Evolutionary conservation across 2,797 vertebrate species (phyloP).

Genomic region (Eulemur coronatus): DNA sequence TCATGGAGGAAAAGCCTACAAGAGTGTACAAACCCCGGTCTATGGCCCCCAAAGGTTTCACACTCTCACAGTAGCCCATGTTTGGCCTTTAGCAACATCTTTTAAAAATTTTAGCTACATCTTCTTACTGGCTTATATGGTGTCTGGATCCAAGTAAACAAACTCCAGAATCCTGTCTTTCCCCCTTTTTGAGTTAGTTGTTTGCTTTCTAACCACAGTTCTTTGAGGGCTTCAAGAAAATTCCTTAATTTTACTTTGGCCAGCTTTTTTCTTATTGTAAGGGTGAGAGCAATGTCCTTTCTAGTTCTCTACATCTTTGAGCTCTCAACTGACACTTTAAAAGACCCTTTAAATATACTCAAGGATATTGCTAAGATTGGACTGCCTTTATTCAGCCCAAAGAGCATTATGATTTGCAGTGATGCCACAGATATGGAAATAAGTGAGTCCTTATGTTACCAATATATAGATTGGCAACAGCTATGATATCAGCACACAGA

Average conservation of each 20-base stretch:
- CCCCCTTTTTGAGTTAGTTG: neutral
- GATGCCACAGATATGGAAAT: neutral
- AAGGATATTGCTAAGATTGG: slow-evolving; percentile 60
- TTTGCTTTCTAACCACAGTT: neutral
- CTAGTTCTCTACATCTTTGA: neutral
- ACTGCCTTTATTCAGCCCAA: slow-evolving; percentile 1
- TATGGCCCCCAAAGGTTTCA: neutral
- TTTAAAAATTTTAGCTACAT: neutral
- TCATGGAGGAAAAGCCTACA: neutral
- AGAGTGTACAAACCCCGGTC: neutral
- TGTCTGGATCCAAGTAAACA: neutral
- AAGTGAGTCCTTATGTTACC: slow-evolving; percentile 24
- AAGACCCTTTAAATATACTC: slow-evolving; percentile 30
- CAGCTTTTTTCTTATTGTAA: neutral
- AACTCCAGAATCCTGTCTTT: neutral
- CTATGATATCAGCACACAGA: neutral
- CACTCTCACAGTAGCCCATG: neutral
- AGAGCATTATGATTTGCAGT: neutral
- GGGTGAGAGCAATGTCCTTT: neutral
- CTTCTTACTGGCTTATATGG: neutral
- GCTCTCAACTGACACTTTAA: slow-evolving; percentile 52
- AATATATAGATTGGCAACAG: neutral
- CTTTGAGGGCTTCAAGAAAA: neutral
- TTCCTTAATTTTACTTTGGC: neutral
- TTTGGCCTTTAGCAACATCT: neutral